phyloP scores from a whole-genome alignment of 2,113 vertebrate species.

The Phyllopteryx taeniolatus region DNA sequence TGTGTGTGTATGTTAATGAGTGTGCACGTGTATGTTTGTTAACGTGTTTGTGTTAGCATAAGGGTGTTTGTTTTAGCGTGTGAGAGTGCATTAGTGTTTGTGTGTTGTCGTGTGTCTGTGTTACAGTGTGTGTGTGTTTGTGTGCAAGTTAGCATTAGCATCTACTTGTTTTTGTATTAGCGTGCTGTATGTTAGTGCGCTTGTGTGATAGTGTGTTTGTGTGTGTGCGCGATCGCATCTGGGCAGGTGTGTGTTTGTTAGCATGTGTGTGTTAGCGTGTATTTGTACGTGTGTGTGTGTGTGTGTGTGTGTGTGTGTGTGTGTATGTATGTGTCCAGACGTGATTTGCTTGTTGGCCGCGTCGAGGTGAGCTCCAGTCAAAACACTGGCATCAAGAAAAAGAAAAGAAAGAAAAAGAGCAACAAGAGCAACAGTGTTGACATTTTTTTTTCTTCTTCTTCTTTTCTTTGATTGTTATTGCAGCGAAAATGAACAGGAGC shows the following conservation, averaged over 20 bases:
- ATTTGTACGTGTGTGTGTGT: background rate
- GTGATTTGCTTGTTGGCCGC: background rate
- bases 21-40: no score
- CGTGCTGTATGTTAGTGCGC: no score
- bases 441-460: background rate
- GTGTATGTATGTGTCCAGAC: background rate
- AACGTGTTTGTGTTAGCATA: no score
- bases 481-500: background rate
- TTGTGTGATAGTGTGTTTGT: background rate
- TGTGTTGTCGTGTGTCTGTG: no score
- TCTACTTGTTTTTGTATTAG: no score
- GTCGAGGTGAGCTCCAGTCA: constrained; percentile 6
- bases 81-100: no score
- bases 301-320: constrained; percentile 4
- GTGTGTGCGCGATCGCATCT: constrained; percentile 6
- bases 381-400: constrained; percentile 4
- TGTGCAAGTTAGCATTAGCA: no score
- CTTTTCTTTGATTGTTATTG: constrained; percentile 2
- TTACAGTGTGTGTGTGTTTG: no score
- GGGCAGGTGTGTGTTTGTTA: background rate
- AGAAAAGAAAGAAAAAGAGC: background rate
- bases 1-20: no score
- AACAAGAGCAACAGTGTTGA: background rate
- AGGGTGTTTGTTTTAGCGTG: no score
- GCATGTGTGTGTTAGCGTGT: no score